Conservation (phyloP, 2,113 vertebrate genomes). For the Nothocercus julius region DNA sequence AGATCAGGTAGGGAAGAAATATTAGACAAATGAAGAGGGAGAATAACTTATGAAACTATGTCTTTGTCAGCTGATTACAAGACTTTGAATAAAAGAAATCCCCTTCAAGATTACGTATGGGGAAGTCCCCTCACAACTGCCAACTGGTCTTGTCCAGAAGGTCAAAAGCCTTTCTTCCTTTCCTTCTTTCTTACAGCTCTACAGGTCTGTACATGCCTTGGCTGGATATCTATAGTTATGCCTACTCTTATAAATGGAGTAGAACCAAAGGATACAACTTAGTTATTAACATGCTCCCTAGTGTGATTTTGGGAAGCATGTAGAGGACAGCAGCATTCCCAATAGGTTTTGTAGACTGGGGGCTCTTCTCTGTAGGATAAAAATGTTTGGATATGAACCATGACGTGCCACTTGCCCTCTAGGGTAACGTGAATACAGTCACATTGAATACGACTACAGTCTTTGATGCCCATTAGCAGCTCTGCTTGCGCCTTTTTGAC, state of each 20-base stretch:
- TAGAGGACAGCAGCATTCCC: neutral
- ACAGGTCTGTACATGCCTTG: neutral
- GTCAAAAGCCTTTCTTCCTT: neutral
- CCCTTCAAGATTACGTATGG: neutral
- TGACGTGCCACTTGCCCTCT: neutral
- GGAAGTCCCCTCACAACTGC: neutral
- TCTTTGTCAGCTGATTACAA: neutral
- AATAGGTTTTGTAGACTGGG: rapidly evolving
- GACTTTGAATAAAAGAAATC: neutral
- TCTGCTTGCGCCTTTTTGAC: neutral
- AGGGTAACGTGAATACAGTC: neutral
- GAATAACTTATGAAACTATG: neutral
- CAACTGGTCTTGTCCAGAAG: neutral
- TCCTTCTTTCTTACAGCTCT: neutral
- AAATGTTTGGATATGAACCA: neutral
- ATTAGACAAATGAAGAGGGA: neutral
- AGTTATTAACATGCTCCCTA: neutral
- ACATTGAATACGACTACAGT: neutral
- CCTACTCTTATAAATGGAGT: neutral
- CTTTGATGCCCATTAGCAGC: neutral
- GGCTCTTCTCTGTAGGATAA: neutral
- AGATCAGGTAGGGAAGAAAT: neutral
- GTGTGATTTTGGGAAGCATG: neutral
- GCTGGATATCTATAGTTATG: neutral
- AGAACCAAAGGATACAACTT: neutral